Evolutionary conservation across 2,888 invertebrate genomes (phyloP).

Genomic region (Azorinus chamasolen): DNA sequence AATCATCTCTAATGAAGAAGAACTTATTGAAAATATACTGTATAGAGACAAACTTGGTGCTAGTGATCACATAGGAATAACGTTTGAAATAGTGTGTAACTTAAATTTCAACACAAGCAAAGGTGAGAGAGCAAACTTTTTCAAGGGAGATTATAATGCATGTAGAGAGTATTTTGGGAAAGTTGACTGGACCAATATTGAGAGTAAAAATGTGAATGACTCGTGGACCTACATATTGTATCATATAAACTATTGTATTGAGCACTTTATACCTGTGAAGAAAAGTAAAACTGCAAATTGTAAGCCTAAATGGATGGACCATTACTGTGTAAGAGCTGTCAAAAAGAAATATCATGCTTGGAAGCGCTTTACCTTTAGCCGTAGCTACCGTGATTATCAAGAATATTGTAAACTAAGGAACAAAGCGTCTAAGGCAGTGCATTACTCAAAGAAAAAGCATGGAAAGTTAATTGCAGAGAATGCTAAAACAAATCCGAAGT

Average conservation of each 20-base stretch:
- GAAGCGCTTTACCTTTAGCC: constrained; percentile 28
- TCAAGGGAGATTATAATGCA: constrained; percentile 21
- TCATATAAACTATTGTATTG: constrained; percentile 15
- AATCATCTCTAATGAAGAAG: background rate
- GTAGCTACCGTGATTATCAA: constrained; percentile 14
- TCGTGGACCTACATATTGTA: constrained; percentile 6
- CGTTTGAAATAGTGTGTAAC: background rate
- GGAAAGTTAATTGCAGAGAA: constrained; percentile 9
- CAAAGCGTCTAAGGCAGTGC: constrained; percentile 21
- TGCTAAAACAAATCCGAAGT: constrained; percentile 6
- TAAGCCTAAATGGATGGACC: constrained; percentile 35
- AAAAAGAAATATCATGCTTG: constrained; percentile 36
- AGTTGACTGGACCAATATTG: constrained; percentile 19
- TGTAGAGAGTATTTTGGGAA: constrained; percentile 2
- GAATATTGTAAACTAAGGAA: constrained; percentile 20
- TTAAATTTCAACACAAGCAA: no score
- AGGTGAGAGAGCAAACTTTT: constrained; percentile 11
- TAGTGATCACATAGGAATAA: constrained; percentile 3
- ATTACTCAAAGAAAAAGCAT: constrained; percentile 3
- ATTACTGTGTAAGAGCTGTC: constrained; percentile 11
- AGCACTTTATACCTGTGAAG: constrained; percentile 17
- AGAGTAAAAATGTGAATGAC: background rate
- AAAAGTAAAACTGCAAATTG: background rate
- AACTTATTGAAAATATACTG: no score
- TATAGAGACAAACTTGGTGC: background rate